Evolutionary conservation across 2,113 vertebrate genomes (phyloP).

Genomic region (Urocitellus parryii): DNA sequence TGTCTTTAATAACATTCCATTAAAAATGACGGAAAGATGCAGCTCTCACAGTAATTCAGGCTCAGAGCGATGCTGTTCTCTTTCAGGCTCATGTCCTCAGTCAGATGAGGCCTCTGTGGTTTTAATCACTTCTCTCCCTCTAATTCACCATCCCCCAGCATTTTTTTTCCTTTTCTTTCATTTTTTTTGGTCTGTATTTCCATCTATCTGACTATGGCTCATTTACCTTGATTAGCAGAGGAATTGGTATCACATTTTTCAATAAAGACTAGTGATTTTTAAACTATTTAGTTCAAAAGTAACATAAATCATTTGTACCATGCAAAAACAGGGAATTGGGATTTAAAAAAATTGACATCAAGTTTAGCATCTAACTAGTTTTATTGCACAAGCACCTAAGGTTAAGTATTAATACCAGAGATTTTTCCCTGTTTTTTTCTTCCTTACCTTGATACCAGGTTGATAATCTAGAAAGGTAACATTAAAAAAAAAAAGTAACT

Average conservation of each 20-base stretch:
- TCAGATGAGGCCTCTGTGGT: slow-evolving; percentile 68
- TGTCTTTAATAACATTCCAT: slow-evolving; percentile 88
- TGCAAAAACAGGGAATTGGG: slow-evolving; percentile 78
- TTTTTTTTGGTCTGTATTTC: slow-evolving; percentile 78
- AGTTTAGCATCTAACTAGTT: slow-evolving; percentile 24
- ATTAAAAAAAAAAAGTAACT: not conserved
- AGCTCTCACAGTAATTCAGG: slow-evolving; percentile 83
- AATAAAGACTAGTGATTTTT: slow-evolving; percentile 81
- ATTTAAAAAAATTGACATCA: slow-evolving; percentile 57
- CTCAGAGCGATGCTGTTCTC: slow-evolving; percentile 69
- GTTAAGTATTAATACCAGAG: not conserved
- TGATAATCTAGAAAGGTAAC: not conserved
- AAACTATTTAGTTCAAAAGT: slow-evolving; percentile 82
- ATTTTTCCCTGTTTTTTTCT: not conserved
- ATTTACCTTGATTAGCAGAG: slow-evolving; percentile 86
- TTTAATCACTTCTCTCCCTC: slow-evolving; percentile 83
- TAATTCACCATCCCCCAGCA: not conserved
- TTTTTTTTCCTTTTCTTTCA: not conserved
- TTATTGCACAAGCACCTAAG: not conserved
- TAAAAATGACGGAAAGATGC: slow-evolving; percentile 86
- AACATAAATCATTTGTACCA: slow-evolving; percentile 84
- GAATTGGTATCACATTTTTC: slow-evolving; percentile 79
- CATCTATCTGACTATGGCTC: slow-evolving; percentile 81
- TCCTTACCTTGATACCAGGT: not conserved
- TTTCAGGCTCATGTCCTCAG: slow-evolving; percentile 71